Percentiles rank a stretch among this genome's conserved stretches.
Evolutionary conservation across 1,140 invertebrate species (phyloP).

Genomic region (Zeugodacus cucurbitae): DNA sequence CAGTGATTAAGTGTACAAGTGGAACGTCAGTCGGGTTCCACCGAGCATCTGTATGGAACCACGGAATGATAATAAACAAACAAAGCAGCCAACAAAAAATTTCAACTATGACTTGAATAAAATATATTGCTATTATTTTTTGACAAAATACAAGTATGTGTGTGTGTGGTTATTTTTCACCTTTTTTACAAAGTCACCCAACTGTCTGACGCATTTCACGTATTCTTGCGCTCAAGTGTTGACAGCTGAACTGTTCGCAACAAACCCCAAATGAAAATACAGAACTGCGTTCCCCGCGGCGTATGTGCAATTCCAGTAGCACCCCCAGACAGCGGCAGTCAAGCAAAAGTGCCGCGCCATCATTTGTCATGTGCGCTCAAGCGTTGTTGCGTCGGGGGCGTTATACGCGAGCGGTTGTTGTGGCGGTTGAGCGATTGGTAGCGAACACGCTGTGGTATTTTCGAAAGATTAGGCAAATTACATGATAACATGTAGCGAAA

Average conservation of each 20-base stretch:
- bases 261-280: background rate
- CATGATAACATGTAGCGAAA: constrained; percentile 39
- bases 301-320: background rate
- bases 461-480: constrained; percentile 41
- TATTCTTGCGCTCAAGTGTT: background rate
- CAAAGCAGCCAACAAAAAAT: background rate
- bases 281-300: background rate
- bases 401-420: background rate
- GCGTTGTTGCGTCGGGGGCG: background rate
- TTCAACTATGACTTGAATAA: background rate
- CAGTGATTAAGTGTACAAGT: background rate
- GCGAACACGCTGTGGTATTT: background rate
- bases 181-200: background rate
- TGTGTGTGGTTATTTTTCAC: background rate
- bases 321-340: background rate
- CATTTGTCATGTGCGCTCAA: constrained; percentile 18
- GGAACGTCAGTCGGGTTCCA: background rate
- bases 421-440: background rate
- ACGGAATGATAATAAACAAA: background rate
- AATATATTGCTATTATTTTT: background rate
- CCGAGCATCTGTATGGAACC: too few relatives aligned
- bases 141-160: background rate
- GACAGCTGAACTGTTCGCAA: background rate
- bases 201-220: background rate
- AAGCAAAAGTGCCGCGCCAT: background rate